These are phyloP conservation scores for Gadus chalcogrammus DNA, from an alignment of 2,113 vertebrate genomes.

Conservation along the genomic window DNA sequence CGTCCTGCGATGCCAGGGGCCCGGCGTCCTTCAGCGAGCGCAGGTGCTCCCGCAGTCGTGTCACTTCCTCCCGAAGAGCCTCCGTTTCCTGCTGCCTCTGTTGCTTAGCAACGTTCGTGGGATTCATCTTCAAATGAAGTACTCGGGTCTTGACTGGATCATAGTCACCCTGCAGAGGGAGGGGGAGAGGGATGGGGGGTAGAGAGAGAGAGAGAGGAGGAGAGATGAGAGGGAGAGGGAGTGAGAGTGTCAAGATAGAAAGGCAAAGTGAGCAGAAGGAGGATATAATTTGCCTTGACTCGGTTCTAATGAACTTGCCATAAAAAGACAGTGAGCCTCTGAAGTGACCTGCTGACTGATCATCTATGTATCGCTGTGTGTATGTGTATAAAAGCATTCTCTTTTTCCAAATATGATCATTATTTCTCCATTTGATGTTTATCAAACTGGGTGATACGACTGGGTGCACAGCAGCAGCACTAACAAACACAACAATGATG, in stretches of 20 bases:
- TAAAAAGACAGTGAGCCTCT: no score
- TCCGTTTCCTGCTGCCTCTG: constrained; percentile 79
- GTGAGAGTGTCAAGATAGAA: background rate
- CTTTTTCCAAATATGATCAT: no score
- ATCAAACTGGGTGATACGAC: no score
- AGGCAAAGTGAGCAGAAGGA: no score
- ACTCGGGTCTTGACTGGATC: constrained; percentile 86
- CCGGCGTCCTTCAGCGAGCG: constrained; percentile 73
- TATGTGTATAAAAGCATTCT: no score
- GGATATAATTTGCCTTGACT: no score
- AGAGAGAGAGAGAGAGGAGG: constrained; percentile 17
- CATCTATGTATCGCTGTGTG: no score
- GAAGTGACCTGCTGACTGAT: no score
- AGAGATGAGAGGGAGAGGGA: background rate
- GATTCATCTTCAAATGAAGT: constrained; percentile 88
- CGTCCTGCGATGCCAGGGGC: constrained; percentile 38
- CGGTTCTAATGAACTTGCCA: no score
- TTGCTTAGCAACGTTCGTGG: constrained; percentile 78
- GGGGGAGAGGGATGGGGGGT: background rate
- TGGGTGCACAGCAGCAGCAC: no score
- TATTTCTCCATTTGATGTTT: no score
- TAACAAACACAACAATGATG: no score
- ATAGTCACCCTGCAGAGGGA: constrained; percentile 80
- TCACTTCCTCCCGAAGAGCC: constrained; percentile 80
- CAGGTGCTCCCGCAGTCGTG: constrained; percentile 78